A percentile compares a stretch with the other conserved stretches of the same genome.
Evolutionary conservation across 2,888 invertebrate genomes (phyloP).

Genomic region (Deroplatys truncata): DNA sequence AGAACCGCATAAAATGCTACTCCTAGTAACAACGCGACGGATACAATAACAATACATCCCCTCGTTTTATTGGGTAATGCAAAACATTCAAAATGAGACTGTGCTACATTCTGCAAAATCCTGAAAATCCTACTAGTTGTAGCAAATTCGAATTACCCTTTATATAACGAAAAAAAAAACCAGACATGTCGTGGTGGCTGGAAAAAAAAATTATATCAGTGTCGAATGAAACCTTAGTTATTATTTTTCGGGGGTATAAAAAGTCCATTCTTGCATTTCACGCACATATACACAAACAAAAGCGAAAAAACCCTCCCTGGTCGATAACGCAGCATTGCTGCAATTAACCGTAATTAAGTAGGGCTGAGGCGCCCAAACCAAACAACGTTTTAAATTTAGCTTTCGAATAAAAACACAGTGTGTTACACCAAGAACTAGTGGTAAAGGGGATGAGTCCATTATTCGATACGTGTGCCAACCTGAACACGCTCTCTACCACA

Average conservation of each 20-base stretch:
- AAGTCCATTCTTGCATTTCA: neutral
- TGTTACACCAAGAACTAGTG: neutral
- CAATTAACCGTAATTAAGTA: constrained; percentile 7
- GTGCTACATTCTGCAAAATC: neutral
- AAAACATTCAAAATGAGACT: neutral
- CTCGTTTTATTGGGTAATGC: neutral
- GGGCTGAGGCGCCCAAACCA: neutral
- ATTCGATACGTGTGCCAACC: neutral
- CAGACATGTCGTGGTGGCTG: neutral
- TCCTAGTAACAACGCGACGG: neutral
- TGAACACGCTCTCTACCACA: neutral
- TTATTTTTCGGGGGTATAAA: neutral
- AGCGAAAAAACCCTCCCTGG: neutral
- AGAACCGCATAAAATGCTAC: neutral
- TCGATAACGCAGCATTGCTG: neutral
- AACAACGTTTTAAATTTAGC: constrained; percentile 12
- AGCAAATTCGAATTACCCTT: neutral
- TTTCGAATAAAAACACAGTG: neutral
- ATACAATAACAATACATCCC: neutral
- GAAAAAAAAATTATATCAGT: neutral
- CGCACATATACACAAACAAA: neutral
- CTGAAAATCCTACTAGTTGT: neutral
- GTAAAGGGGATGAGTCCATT: neutral
- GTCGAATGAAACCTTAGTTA: neutral
- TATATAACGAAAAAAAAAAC: neutral